Base-by-base conservation (phyloP, 2,797 vertebrate species). In the Artibeus jamaicensis region DNA sequence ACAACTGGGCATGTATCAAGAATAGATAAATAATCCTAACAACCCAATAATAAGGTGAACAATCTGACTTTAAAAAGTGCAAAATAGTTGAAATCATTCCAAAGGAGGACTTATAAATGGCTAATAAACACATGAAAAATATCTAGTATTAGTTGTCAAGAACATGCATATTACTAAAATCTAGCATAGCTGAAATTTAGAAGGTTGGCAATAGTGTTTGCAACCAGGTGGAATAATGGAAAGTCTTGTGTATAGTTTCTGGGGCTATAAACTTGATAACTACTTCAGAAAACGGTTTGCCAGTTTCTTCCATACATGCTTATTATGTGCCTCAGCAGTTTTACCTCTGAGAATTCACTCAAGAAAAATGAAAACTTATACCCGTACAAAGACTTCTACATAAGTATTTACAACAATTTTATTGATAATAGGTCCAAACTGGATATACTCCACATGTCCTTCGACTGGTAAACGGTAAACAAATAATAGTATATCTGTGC, bases 21-120 rank as follows among this genome's bases (percentile, higher is more conserved):
- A 76, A 93, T 48, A 95, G 2, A 34, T 81, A 87, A 79, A 84
- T 92, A 94, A 89, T n/a, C 42, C 42, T 79, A 82, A 73, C 24
- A 78, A 93, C 42, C 68, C 68, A 78, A 77, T 65, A 92, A 74
- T 53, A 42, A 73, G 37, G 21, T 18, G 93, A 86, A 92, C 19
- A 78, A 15, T 24, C 32, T 55, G 71, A 71, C 24, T 87, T 91
- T 32, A 73, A 93, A 91, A 67, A 78, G 73, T 53, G 3, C 4
- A 76, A 88, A 65, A 59, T 89, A 39, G 62, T 32, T 86, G 48
- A 89, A 89, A 46, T 90, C 85, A 65, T 86, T 95, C 3, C 22
- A 44, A 82, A 89, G 87, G 18, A 59, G 44, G 22, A 77, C 44
- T 67, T 62, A 50, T 14, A 92, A 90, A 91, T 78, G 42, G 15